Conservation (phyloP, 2,113 vertebrate genomes). For the Monarcha castaneiventris region DNA sequence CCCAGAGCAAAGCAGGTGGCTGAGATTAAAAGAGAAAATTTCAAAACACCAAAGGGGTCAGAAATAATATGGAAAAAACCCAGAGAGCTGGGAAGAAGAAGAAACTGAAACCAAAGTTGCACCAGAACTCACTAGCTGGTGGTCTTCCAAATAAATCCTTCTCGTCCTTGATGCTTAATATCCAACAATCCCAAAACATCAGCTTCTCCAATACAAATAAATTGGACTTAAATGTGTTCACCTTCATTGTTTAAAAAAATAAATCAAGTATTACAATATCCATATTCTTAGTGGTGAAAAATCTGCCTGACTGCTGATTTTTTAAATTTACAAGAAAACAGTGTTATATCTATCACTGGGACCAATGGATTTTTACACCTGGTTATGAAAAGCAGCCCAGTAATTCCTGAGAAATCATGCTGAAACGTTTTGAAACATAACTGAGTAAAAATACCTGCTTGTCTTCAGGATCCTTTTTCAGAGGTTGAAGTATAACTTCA, state of each 20-base stretch:
- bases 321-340: not conserved
- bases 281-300: not conserved
- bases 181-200: not conserved
- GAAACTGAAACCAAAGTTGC: not conserved
- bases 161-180: not conserved
- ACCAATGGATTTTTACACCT: not conserved
- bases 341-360: not conserved
- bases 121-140: not conserved
- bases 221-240: not conserved
- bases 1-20: not conserved
- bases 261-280: not conserved
- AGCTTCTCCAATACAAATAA: not conserved
- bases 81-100: not conserved
- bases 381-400: not conserved
- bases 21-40: not conserved
- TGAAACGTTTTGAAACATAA: not conserved
- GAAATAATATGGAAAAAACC: not conserved
- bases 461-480: not conserved
- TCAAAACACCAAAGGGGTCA: not conserved
- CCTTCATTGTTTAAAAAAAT: not conserved
- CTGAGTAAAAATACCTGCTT: not conserved
- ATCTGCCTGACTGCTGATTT: not conserved
- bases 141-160: not conserved
- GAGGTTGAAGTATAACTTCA: not conserved
- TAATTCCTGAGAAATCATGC: not conserved